phyloP scores from a whole-genome alignment of 1,140 invertebrate genomes.

The Macrosteles quadrilineatus region DNA sequence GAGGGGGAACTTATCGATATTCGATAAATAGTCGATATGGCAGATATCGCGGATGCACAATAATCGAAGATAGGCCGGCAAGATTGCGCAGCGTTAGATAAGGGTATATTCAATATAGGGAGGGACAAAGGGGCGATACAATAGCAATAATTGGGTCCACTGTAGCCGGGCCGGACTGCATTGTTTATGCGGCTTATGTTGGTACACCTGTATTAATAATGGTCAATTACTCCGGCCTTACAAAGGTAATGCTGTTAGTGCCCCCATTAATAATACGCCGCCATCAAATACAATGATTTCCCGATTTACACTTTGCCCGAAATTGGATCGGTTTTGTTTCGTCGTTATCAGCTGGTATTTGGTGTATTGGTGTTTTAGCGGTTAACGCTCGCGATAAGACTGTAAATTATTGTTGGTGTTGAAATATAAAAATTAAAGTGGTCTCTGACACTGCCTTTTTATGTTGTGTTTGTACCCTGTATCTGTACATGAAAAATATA shows the following conservation, averaged over 20 bases:
- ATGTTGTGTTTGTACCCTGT: too few relatives aligned
- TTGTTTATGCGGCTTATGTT: conserved; percentile 26
- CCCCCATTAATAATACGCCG: conserved; percentile 10
- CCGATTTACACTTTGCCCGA: too few relatives aligned
- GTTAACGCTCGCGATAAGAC: too few relatives aligned
- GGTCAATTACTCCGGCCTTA: conserved; percentile 23
- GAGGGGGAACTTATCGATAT: neutral
- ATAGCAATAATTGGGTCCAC: conserved; percentile 23
- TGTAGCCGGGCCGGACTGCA: conserved; percentile 8
- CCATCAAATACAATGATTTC: neutral
- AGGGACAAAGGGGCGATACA: conserved; percentile 22
- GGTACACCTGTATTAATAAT: conserved; percentile 26
- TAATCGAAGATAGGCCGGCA: conserved; percentile 26
- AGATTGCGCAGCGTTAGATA: conserved; percentile 21
- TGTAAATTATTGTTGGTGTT: too few relatives aligned
- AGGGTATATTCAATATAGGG: conserved; percentile 25
- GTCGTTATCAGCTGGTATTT: too few relatives aligned
- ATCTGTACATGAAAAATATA: too few relatives aligned
- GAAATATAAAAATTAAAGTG: too few relatives aligned
- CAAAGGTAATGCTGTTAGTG: conserved; percentile 25
- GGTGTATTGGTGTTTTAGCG: too few relatives aligned
- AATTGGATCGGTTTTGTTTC: too few relatives aligned
- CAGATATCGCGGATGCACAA: conserved; percentile 24
- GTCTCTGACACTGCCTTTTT: too few relatives aligned
- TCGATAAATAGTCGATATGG: conserved; percentile 22